Conservation (phyloP, 2,113 vertebrate genomes). For the Saguinus imperator region DNA sequence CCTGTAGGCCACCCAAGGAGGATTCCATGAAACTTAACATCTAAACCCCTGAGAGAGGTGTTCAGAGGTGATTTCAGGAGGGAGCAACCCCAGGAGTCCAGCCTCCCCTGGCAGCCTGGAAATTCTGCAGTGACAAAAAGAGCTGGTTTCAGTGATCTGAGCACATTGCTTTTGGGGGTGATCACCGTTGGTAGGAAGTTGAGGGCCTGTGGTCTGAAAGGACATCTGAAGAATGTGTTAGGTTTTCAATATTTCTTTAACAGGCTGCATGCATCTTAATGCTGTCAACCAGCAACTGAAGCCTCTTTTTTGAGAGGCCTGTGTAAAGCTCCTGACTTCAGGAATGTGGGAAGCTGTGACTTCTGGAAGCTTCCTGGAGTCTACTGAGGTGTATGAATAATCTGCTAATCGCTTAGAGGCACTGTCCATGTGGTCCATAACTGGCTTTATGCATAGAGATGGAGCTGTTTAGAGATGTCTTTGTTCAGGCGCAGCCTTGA, state of each 20-base stretch:
- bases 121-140: accelerated
- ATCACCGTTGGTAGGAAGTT: not conserved
- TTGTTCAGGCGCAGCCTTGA: not conserved
- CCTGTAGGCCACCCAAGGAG: not conserved
- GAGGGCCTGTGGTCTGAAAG: not conserved
- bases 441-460: not conserved
- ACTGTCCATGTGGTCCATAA: not conserved
- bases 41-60: not conserved
- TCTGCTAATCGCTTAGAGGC: not conserved
- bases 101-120: not conserved
- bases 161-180: accelerated
- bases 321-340: not conserved
- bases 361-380: not conserved
- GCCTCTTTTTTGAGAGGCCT: not conserved
- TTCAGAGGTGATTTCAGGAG: not conserved
- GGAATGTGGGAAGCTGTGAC: not conserved
- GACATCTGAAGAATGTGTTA: accelerated
- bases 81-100: not conserved
- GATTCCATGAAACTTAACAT: not conserved
- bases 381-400: not conserved
- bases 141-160: not conserved
- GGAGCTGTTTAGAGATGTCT: not conserved
- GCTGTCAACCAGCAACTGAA: not conserved
- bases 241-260: not conserved
- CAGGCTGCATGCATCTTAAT: not conserved